These are phyloP conservation scores for Drosophila aff. DNA, from an alignment of 1,140 invertebrate species.

Conservation along the genomic window DNA sequence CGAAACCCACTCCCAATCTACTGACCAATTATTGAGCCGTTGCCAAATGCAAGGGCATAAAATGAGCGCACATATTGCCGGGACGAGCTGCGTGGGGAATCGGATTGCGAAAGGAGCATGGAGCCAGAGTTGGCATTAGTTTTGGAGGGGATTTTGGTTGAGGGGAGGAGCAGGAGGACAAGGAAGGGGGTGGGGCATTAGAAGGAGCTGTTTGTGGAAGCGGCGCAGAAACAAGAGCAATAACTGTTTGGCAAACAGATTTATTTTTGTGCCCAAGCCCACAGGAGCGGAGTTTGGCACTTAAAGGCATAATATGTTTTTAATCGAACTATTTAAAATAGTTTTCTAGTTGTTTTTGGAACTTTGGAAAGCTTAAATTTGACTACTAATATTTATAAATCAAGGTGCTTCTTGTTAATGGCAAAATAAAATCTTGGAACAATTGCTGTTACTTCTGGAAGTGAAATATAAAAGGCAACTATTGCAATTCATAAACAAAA, in stretches of 20 bases:
- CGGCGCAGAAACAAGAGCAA: slow-evolving; percentile 73
- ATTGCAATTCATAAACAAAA: background rate
- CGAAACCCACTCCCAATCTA: slow-evolving; percentile 37
- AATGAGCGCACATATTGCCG: slow-evolving; percentile 74
- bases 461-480: too few relatives aligned
- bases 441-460: background rate
- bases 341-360: background rate
- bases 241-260: slow-evolving; percentile 83
- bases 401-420: background rate
- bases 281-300: slow-evolving; percentile 41
- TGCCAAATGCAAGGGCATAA: slow-evolving; percentile 76
- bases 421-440: too few relatives aligned
- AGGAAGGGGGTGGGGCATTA: background rate
- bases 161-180: background rate
- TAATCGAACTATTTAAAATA: background rate
- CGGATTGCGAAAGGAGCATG: slow-evolving; percentile 25
- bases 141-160: slow-evolving; percentile 11
- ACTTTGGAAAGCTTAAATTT: too few relatives aligned
- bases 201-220: slow-evolving; percentile 31
- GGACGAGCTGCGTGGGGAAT: slow-evolving; percentile 36
- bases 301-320: background rate
- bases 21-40: slow-evolving; percentile 74
- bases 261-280: slow-evolving; percentile 61
- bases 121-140: slow-evolving; percentile 38
- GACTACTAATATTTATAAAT: too few relatives aligned